Conservation (phyloP, 2,888 invertebrate species). For the Boloria selene region DNA sequence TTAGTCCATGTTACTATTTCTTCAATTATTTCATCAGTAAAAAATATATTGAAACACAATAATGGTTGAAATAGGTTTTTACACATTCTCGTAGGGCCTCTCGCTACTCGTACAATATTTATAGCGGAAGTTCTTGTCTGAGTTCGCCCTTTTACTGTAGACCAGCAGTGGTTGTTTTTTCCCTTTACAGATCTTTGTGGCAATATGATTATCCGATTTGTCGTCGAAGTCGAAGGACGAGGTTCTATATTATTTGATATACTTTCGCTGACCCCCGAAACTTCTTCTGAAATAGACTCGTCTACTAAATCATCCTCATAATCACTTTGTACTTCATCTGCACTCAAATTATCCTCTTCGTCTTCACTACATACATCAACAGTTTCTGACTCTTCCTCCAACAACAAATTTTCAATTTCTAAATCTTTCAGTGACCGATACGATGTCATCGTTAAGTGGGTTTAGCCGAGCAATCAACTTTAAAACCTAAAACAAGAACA, state of each 20-base stretch:
- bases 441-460: too few relatives aligned
- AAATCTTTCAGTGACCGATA: too few relatives aligned
- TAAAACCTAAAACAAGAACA: too few relatives aligned
- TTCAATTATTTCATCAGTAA: slow-evolving; percentile 5
- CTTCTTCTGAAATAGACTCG: too few relatives aligned
- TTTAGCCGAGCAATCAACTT: too few relatives aligned
- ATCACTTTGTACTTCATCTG: too few relatives aligned
- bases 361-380: too few relatives aligned
- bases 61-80: slow-evolving; percentile 27
- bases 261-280: too few relatives aligned
- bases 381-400: too few relatives aligned
- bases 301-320: too few relatives aligned
- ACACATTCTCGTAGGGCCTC: slow-evolving; percentile 31
- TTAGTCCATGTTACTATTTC: slow-evolving; percentile 12
- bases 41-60: slow-evolving; percentile 2
- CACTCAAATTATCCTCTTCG: too few relatives aligned
- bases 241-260: slow-evolving; percentile 6
- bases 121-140: slow-evolving; percentile 7
- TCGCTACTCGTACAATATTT: slow-evolving; percentile 9
- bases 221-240: slow-evolving; percentile 1
- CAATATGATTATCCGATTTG: slow-evolving; percentile 6
- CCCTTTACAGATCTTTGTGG: slow-evolving; percentile 17
- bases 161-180: slow-evolving; percentile 31
- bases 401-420: too few relatives aligned
- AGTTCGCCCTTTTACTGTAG: slow-evolving; percentile 21